Conservation (phyloP, 2,113 vertebrate species). For the Hiodon alosoides region DNA sequence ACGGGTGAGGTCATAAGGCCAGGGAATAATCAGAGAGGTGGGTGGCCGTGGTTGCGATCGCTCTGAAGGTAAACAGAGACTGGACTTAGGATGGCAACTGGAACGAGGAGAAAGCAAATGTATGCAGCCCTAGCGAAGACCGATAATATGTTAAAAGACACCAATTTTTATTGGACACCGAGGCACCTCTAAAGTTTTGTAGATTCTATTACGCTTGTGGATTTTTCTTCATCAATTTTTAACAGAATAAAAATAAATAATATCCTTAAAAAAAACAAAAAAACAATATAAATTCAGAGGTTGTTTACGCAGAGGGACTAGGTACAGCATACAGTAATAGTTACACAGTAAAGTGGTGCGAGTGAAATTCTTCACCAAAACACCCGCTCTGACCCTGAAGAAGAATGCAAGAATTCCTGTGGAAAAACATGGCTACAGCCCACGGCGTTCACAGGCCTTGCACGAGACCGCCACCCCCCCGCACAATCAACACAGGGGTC, state of each 20-base stretch:
- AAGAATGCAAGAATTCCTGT: conserved; percentile 1
- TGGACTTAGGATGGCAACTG: too few species aligned
- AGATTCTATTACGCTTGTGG: neutral
- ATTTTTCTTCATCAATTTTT: neutral
- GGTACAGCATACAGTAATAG: too few species aligned
- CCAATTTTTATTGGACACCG: neutral
- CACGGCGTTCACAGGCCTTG: neutral
- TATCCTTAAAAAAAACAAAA: too few species aligned
- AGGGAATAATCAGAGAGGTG: neutral
- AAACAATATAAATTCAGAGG: neutral
- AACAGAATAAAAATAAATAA: neutral
- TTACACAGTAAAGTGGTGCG: too few species aligned
- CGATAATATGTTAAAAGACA: neutral
- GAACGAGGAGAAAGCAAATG: neutral
- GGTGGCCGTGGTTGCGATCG: neutral
- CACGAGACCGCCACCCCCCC: neutral
- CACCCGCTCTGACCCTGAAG: neutral
- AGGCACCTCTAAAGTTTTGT: neutral
- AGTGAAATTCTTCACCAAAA: neutral
- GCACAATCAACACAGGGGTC: conserved; percentile 36
- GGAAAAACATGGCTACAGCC: neutral
- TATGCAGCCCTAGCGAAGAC: neutral
- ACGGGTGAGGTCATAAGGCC: conserved; percentile 9
- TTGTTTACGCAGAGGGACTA: too few species aligned
- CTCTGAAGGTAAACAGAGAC: neutral